Conservation (phyloP, 2,113 vertebrate species). For the Microtus montanus region DNA sequence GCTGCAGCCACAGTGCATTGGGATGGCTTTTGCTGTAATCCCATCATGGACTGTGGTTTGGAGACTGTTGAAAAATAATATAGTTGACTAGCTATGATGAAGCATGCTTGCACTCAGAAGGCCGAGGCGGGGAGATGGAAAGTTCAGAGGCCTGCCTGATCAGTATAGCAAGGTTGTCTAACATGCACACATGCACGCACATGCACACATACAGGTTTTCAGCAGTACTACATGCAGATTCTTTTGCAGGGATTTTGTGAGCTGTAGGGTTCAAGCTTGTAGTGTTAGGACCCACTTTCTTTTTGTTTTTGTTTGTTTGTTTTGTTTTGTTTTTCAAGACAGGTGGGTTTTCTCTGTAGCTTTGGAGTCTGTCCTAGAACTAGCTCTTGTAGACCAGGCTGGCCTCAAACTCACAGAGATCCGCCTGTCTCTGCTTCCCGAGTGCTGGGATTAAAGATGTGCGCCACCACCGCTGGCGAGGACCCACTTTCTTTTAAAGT, state of each 20-base stretch:
- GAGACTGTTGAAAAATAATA: conserved; percentile 1
- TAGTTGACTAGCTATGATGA: background rate
- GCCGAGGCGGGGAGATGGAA: background rate
- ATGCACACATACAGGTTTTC: background rate
- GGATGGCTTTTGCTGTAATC: background rate
- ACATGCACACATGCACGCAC: background rate
- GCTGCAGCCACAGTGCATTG: background rate
- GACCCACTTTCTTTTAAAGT: background rate
- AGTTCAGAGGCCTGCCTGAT: background rate
- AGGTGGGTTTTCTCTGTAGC: too few relatives aligned
- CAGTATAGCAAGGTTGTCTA: background rate
- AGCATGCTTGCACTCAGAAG: too few relatives aligned
- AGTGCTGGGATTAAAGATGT: too few relatives aligned
- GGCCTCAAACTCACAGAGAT: too few relatives aligned
- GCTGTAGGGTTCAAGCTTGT: background rate
- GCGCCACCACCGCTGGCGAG: background rate
- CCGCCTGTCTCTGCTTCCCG: too few relatives aligned
- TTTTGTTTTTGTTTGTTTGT: background rate
- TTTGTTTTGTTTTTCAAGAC: too few relatives aligned
- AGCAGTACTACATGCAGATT: background rate
- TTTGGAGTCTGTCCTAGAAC: too few relatives aligned
- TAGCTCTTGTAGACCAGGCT: too few relatives aligned
- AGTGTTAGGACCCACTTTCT: background rate
- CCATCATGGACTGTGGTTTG: background rate
- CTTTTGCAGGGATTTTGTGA: conserved; percentile 8